Percentiles rank a stretch among this genome's conserved stretches.
phyloP scores from a whole-genome alignment of 1,140 invertebrate species.

The Palaemon carinicauda region DNA sequence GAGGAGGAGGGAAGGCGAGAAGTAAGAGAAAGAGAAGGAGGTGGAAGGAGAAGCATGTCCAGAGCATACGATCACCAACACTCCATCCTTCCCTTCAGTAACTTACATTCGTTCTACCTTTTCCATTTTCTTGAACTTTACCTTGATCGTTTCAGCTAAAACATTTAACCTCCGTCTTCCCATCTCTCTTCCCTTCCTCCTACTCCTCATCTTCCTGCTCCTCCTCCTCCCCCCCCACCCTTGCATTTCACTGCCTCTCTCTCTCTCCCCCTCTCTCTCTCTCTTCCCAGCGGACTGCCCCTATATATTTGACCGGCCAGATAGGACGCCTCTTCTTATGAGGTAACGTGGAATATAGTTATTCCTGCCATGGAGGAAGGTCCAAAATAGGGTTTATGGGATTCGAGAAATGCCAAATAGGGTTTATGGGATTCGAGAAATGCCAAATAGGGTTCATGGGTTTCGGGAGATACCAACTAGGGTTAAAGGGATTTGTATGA shows the following conservation, averaged over 20 bases:
- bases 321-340: background rate
- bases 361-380: background rate
- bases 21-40: background rate
- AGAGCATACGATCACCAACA: background rate
- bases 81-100: slow-evolving; percentile 3
- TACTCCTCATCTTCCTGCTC: background rate
- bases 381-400: too few relatives aligned
- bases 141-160: background rate
- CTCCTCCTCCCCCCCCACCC: background rate
- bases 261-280: background rate
- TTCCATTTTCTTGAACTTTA: background rate
- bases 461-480: too few relatives aligned
- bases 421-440: too few relatives aligned
- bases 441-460: too few relatives aligned
- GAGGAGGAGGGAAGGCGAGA: background rate
- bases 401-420: too few relatives aligned
- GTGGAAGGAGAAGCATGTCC: background rate
- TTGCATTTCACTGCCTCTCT: background rate
- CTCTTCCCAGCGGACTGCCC: background rate
- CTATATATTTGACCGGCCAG: background rate
- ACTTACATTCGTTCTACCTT: too few relatives aligned
- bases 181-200: too few relatives aligned
- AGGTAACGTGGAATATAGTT: background rate
- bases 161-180: background rate
- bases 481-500: too few relatives aligned